phyloP scores from a whole-genome alignment of 1,140 invertebrate genomes.

The Cardiocondyla obscurior region DNA sequence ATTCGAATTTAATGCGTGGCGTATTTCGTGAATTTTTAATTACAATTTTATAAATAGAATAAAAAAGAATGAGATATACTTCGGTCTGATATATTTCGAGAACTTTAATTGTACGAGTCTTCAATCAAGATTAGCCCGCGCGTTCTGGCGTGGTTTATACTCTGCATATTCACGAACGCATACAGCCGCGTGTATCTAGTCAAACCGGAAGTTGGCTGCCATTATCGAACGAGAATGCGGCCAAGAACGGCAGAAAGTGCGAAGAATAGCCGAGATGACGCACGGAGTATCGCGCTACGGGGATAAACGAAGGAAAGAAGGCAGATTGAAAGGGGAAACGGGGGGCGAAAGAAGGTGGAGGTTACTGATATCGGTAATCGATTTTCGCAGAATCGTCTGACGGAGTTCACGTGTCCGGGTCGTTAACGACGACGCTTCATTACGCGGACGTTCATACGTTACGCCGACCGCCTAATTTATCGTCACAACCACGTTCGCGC shows the following conservation, averaged over 20 bases:
- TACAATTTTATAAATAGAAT: too few species aligned
- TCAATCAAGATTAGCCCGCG: not conserved
- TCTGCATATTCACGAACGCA: not conserved
- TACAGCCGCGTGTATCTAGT: slow-evolving; percentile 21
- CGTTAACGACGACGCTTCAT: slow-evolving; percentile 64
- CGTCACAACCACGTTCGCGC: not conserved
- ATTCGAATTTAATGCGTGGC: not conserved
- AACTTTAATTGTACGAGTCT: not conserved
- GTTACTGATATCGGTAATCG: slow-evolving; percentile 67
- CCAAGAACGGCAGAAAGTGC: slow-evolving; percentile 18
- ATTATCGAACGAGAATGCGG: slow-evolving; percentile 26
- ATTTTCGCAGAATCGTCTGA: slow-evolving; percentile 62
- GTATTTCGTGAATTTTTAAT: not conserved
- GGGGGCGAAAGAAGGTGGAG: not conserved
- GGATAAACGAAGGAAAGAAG: slow-evolving; percentile 19
- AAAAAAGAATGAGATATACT: not conserved
- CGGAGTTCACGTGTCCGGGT: slow-evolving; percentile 13
- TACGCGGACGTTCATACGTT: slow-evolving; percentile 63
- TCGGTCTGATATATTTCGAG: not conserved
- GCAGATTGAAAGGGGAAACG: not conserved
- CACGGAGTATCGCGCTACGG: slow-evolving; percentile 14
- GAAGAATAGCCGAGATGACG: slow-evolving; percentile 40
- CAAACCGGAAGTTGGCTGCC: slow-evolving; percentile 21
- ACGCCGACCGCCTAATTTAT: slow-evolving; percentile 67
- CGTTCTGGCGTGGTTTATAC: not conserved